phyloP scores from a whole-genome alignment of 2,888 invertebrate species.

The Anodontia alba region DNA sequence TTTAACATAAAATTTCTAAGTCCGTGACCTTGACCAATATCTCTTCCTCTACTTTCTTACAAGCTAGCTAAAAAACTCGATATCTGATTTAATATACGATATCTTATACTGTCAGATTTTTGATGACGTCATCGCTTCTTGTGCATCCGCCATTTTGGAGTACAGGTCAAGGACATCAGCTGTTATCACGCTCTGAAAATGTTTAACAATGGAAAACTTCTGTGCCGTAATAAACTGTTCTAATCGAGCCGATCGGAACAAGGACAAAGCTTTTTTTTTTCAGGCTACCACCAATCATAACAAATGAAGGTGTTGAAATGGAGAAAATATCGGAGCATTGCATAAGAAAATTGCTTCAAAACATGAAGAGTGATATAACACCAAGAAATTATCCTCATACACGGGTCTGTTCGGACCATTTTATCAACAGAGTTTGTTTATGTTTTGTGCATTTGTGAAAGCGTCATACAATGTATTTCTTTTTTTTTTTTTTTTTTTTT shows the following conservation, averaged over 20 bases:
- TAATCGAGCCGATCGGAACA: constrained; percentile 4
- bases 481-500: too few species aligned
- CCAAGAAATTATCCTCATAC: background rate
- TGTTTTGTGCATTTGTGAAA: too few species aligned
- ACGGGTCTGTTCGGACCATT: background rate
- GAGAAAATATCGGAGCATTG: background rate
- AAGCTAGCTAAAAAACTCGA: too few species aligned
- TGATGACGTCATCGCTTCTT: background rate
- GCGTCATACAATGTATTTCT: too few species aligned
- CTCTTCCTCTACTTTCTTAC: too few species aligned
- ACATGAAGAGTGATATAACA: background rate
- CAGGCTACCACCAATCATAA: constrained; percentile 4
- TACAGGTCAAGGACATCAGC: background rate
- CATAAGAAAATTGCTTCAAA: background rate
- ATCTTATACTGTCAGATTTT: too few species aligned
- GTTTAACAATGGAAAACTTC: constrained; percentile 9
- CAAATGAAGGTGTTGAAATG: background rate
- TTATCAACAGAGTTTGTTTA: background rate
- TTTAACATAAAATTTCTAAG: too few species aligned
- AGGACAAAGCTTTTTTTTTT: background rate
- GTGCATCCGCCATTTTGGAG: constrained; percentile 10
- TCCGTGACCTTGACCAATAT: too few species aligned
- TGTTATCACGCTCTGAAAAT: background rate
- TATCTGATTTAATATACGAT: too few species aligned
- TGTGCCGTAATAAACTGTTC: constrained; percentile 9